These are phyloP conservation scores for Trichonephila clavipes DNA, from an alignment of 1,140 invertebrate genomes.

Conservation along the genomic window DNA sequence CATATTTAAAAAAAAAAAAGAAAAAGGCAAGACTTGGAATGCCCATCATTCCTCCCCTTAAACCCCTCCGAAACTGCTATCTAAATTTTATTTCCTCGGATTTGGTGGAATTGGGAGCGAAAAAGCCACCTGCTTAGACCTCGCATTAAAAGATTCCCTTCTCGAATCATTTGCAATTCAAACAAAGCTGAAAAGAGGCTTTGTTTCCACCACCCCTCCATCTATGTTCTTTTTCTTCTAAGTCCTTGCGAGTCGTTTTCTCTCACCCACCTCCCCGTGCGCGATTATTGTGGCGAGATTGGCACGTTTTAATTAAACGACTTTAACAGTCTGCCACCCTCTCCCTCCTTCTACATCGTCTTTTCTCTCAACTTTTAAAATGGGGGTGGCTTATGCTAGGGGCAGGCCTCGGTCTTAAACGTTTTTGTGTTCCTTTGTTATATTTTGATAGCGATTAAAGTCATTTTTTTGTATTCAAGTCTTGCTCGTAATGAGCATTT, in stretches of 20 bases:
- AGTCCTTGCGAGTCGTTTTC: slow-evolving; percentile 17
- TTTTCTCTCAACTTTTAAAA: neutral
- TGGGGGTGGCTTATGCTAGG: neutral
- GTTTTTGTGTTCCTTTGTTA: neutral
- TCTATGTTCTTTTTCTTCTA: neutral
- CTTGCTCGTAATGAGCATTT: no score
- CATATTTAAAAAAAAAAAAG: slow-evolving; percentile 1
- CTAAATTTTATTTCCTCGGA: slow-evolving; percentile 43
- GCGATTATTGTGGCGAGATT: slow-evolving; percentile 63
- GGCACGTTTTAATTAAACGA: slow-evolving; percentile 74
- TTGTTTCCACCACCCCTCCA: slow-evolving; percentile 36
- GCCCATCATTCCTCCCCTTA: neutral
- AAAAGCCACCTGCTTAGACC: slow-evolving; percentile 70
- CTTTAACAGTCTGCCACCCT: slow-evolving; percentile 49
- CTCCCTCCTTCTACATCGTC: neutral
- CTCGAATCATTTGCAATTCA: slow-evolving; percentile 75
- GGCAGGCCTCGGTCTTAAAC: neutral
- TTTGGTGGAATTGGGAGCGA: slow-evolving; percentile 68
- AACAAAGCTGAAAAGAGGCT: slow-evolving; percentile 67
- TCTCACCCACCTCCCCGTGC: neutral
- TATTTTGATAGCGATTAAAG: no score
- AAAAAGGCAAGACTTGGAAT: neutral
- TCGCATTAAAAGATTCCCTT: slow-evolving; percentile 71
- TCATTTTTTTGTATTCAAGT: no score
- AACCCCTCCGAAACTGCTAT: slow-evolving; percentile 29